Conservation (phyloP, 2,888 invertebrate genomes). For the Hirtodrosophila histrioides region DNA sequence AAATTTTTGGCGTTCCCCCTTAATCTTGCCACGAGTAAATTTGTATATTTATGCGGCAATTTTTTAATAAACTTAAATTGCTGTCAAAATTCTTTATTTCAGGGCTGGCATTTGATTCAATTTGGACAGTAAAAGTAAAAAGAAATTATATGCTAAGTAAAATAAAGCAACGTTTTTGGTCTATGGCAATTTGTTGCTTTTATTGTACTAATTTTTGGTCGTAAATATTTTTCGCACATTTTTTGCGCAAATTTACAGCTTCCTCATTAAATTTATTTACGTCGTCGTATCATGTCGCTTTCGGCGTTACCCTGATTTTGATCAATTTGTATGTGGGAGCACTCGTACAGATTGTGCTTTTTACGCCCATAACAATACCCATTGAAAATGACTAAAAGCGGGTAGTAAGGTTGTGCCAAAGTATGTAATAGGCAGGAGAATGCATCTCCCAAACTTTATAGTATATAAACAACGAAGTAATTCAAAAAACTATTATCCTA, state of each 20-base stretch:
- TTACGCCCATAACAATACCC: background rate
- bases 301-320: conserved; percentile 57
- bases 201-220: conserved; percentile 8
- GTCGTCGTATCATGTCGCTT: conserved; percentile 54
- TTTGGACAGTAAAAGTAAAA: conserved; percentile 16
- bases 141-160: background rate
- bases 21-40: conserved; percentile 11
- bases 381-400: no score
- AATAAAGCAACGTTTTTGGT: conserved; percentile 20
- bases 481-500: no score
- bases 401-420: no score
- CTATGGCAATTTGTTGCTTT: conserved; percentile 13
- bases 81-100: conserved; percentile 19
- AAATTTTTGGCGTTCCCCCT: conserved; percentile 16
- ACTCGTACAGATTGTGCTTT: conserved; percentile 44
- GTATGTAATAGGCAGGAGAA: no score
- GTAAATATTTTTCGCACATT: conserved; percentile 59
- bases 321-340: conserved; percentile 70
- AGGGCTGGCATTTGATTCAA: conserved; percentile 24
- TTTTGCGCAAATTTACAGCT: conserved; percentile 70
- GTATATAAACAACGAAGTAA: no score
- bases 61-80: conserved; percentile 48
- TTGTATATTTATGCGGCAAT: conserved; percentile 40
- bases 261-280: conserved; percentile 71
- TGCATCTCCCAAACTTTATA: no score